Base-by-base conservation (phyloP, 30 jellyfish, hydroid and myxozoan species). In the Mastigias papua region DNA sequence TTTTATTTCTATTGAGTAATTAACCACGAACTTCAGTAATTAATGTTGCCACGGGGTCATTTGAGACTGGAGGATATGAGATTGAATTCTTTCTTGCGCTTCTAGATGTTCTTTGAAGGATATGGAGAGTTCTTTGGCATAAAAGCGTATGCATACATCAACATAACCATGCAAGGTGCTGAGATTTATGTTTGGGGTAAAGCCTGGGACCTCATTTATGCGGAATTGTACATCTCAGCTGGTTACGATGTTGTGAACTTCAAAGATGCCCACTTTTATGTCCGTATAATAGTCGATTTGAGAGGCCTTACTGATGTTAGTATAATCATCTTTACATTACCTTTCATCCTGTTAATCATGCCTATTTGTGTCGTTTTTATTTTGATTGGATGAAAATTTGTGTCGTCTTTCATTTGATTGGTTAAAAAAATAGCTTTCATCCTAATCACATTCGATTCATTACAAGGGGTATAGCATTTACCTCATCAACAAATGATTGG, bases 131-230 rank as follows among this genome's bases (percentile, higher is more conserved):
- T 95, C 73, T 88, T 95, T 58, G 98, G 98, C 84, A 95, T 95
- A 37, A 96, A 95, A 70, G 97, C 97, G 0, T 86, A 72, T 9
- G 92, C 94, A 20, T 95, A 29, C 30, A 49, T 95, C 84, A 95
- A 95, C 78, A 87, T 95, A 34, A 90, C 98, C 11, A 86, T 86
- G 96, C 77, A 70, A 0, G 97, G 86, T 30, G 4, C 86, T 32
- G 99, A 95, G 86, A 90, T 95, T 32, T 85, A 90, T 88, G 60
- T 95, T 33, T 95, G 95, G 92, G 99, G 99, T 1, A 95, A 90
- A 62, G 97, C 94, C 62, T 90, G 97, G 97, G 34, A 90, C 81
- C 97, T 95, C 34, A 78, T 95, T 23, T 95, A 95, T 57, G 97
- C 98, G 1, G 99, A 95, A 69, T 71, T 95, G 23, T 95, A 90